These are phyloP conservation scores for Caenorhabditis briggsae DNA, from an alignment of 1,140 invertebrate genomes.

Conservation along the genomic window DNA sequence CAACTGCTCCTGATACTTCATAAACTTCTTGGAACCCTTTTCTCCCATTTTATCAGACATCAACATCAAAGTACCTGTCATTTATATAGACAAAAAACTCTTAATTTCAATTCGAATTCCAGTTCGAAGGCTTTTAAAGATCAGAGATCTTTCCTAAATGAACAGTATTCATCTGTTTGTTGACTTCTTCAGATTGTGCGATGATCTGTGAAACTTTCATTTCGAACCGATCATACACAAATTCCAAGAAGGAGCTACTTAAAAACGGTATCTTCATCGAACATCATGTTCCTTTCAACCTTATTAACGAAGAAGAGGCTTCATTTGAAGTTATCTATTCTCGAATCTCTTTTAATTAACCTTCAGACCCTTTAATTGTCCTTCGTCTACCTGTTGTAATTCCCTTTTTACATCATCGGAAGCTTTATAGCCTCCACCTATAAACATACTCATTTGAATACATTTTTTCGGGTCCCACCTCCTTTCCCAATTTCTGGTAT, in stretches of 20 bases:
- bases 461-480: conserved; percentile 29
- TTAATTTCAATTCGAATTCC: neutral
- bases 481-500: conserved; percentile 3
- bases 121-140: neutral
- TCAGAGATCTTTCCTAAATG: neutral
- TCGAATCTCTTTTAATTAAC: conserved; percentile 38
- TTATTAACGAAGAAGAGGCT: too few relatives aligned
- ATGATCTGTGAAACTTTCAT: conserved; percentile 37
- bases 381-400: neutral
- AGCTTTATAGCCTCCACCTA: neutral
- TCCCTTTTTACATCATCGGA: neutral
- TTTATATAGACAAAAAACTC: neutral
- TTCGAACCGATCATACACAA: neutral
- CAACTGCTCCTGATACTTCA: too few relatives aligned
- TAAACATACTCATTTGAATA: neutral
- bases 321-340: neutral
- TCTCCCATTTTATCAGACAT: too few relatives aligned
- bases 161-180: too few relatives aligned
- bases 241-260: neutral
- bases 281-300: too few relatives aligned
- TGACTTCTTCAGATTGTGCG: too few relatives aligned
- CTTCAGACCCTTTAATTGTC: conserved; percentile 15
- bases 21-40: too few relatives aligned
- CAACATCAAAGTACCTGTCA: neutral
- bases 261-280: too few relatives aligned